These are phyloP conservation scores for Amblyopsis rosae DNA, from an alignment of 2,113 vertebrate genomes.

Conservation along the genomic window DNA sequence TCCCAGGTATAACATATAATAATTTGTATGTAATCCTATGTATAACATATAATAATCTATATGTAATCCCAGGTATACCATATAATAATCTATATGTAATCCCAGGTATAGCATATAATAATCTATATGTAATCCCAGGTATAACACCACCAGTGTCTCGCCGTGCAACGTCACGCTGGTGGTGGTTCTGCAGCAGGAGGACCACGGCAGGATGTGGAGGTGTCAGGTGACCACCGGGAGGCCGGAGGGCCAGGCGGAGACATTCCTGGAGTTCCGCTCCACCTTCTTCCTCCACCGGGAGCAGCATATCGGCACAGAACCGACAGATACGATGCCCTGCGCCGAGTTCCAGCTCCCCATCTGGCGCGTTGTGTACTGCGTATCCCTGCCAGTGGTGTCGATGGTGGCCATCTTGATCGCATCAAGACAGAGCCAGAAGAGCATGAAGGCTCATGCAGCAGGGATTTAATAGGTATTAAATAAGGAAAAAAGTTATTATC, in stretches of 20 bases:
- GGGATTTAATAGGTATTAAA: no score
- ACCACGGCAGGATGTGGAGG: neutral
- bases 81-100: neutral
- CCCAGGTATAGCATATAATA: neutral
- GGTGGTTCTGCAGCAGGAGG: neutral
- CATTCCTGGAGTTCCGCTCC: neutral
- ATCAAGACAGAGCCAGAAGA: no score
- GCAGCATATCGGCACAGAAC: no score
- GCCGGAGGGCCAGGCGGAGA: neutral
- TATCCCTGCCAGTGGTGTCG: no score
- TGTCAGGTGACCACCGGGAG: neutral
- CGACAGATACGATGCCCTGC: no score
- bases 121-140: neutral
- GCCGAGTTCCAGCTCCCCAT: no score
- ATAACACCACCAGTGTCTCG: neutral
- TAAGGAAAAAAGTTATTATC: neutral
- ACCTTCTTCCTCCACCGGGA: neutral
- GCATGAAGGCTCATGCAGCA: no score
- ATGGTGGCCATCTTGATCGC: no score
- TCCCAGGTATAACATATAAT: no score
- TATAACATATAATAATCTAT: neutral
- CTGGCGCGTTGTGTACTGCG: no score
- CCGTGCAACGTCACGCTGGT: neutral
- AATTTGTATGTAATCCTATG: neutral
- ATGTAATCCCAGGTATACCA: neutral